A percentile compares a stretch with the other conserved stretches of the same genome.
phyloP scores from a whole-genome alignment of 2,888 invertebrate species.

The Meloe dianella region DNA sequence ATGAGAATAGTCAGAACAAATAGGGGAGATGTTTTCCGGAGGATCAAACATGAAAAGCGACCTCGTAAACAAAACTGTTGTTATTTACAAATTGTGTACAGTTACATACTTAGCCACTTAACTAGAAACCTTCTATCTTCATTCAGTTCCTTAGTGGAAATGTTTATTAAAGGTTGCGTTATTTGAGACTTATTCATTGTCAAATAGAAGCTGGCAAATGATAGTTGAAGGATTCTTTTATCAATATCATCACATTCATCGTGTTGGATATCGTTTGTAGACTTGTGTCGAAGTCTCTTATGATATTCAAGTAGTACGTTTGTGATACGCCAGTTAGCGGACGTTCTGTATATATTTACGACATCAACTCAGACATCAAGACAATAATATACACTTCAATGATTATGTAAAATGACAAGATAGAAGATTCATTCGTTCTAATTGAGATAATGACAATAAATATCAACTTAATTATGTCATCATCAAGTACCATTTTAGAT shows the following conservation, averaged over 20 bases:
- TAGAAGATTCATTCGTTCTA: background rate
- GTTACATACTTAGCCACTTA: background rate
- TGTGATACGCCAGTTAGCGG: no score
- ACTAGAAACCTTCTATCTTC: background rate
- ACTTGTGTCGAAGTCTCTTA: no score
- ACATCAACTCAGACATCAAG: background rate
- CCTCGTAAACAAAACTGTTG: background rate
- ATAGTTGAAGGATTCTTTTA: no score
- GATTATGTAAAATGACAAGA: background rate
- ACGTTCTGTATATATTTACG: background rate
- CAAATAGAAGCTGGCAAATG: no score
- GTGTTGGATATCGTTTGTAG: no score
- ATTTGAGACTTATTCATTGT: background rate
- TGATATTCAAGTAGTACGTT: no score
- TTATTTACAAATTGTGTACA: constrained; percentile 5
- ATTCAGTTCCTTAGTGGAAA: background rate
- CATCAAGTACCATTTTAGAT: background rate
- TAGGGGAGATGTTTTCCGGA: background rate
- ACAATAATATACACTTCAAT: background rate
- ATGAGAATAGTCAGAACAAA: background rate
- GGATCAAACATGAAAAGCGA: no score
- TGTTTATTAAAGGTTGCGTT: background rate
- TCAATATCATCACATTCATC: no score
- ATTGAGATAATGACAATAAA: background rate
- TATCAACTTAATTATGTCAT: background rate